These are phyloP conservation scores for Zoanthus gigantus DNA, from an alignment of 92 coral and sea anemone species.

Conservation along the genomic window DNA sequence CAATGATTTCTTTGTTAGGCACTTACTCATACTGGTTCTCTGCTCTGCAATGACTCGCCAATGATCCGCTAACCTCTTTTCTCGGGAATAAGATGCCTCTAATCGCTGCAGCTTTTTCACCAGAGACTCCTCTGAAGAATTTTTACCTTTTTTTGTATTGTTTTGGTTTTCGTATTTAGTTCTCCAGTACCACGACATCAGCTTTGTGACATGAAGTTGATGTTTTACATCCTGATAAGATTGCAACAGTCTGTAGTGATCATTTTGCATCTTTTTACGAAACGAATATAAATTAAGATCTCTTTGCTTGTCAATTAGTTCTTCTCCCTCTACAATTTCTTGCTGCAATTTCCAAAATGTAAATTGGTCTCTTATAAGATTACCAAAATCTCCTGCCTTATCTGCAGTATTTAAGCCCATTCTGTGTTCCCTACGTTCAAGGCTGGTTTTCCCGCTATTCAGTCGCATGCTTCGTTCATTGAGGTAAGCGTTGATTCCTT, in stretches of 20 bases:
- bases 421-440: conserved; percentile 6
- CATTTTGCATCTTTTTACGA: conserved; percentile 76
- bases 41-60: conserved; percentile 59
- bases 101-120: conserved; percentile 51
- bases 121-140: conserved; percentile 39
- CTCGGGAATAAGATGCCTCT: conserved; percentile 66
- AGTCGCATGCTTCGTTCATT: conserved; percentile 18
- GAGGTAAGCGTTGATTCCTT: conserved; percentile 38
- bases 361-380: neutral
- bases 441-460: neutral
- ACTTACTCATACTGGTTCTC: neutral
- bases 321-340: conserved; percentile 41
- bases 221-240: conserved; percentile 73
- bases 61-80: conserved; percentile 68
- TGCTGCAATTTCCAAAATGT: conserved; percentile 27
- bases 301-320: conserved; percentile 4
- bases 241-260: conserved; percentile 74
- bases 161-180: conserved; percentile 75
- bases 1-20: neutral
- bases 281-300: conserved; percentile 55
- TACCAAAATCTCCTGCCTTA: neutral
- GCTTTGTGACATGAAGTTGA: conserved; percentile 82
- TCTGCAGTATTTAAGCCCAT: neutral
- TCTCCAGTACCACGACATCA: conserved; percentile 95
- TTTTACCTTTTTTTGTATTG: conserved; percentile 33